Conservation (phyloP, 2,797 vertebrate species). For the Ctenosaura bakeri region DNA sequence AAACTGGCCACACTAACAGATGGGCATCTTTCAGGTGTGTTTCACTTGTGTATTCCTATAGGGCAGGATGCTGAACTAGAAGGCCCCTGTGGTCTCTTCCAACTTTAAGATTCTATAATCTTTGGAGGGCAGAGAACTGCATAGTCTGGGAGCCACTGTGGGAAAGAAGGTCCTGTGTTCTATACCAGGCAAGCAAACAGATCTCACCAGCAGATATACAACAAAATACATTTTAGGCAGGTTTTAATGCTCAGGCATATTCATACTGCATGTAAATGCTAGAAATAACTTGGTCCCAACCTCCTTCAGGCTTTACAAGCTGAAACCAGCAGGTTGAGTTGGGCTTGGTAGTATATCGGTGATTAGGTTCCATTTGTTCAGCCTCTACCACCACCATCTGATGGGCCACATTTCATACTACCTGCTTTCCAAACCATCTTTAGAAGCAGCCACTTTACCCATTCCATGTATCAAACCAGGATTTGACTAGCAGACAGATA, state of each 20-base stretch:
- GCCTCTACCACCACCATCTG: too few species aligned
- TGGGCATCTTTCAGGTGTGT: too few species aligned
- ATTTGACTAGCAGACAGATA: too few species aligned
- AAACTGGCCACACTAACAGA: neutral
- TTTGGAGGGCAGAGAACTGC: too few species aligned
- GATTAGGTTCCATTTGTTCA: too few species aligned
- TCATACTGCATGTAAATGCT: neutral
- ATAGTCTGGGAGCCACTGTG: neutral
- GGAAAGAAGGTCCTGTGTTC: neutral
- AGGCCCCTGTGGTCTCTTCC: too few species aligned
- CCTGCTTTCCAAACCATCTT: neutral
- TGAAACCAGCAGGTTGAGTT: neutral
- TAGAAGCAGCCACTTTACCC: neutral
- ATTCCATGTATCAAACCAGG: neutral
- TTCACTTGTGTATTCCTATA: too few species aligned
- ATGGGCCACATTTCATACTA: too few species aligned
- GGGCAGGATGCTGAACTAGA: too few species aligned
- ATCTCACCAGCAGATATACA: neutral
- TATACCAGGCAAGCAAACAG: neutral
- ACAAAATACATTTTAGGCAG: neutral
- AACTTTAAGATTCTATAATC: too few species aligned
- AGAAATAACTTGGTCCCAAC: neutral
- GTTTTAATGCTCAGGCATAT: neutral
- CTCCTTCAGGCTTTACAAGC: neutral
- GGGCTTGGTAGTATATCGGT: too few species aligned